phyloP scores from a whole-genome alignment of 2,797 vertebrate species.

The Serranus cabrilla region DNA sequence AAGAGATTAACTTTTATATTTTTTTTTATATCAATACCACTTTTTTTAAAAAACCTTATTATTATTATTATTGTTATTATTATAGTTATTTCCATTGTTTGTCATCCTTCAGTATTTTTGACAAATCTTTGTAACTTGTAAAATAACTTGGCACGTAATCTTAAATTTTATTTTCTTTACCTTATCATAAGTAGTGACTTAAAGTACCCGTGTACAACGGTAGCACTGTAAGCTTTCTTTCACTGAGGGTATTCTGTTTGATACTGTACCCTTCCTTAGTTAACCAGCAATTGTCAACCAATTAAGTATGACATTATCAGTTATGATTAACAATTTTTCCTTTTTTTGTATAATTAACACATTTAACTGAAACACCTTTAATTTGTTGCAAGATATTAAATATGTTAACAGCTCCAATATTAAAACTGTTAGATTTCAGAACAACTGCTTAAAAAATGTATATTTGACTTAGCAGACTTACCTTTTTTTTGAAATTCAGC shows the following conservation, averaged over 20 bases:
- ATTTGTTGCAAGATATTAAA: neutral
- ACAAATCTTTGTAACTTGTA: neutral
- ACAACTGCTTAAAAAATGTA: neutral
- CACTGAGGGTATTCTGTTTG: neutral
- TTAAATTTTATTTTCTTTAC: neutral
- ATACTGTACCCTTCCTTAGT: neutral
- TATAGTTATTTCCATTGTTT: neutral
- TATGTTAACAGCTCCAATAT: neutral
- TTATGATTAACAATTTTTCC: neutral
- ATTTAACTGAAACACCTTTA: neutral
- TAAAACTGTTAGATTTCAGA: neutral
- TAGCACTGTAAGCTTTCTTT: neutral
- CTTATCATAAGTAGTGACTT: neutral
- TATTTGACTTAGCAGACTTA: conserved; percentile 47
- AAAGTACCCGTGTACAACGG: neutral
- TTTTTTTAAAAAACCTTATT: neutral
- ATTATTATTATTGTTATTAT: neutral
- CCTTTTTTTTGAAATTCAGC: accelerated
- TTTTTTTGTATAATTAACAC: neutral
- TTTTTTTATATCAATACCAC: neutral
- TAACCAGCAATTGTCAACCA: neutral
- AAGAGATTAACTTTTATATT: neutral
- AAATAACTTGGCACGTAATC: neutral
- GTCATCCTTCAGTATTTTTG: neutral
- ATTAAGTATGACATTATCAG: neutral